Evolutionary conservation across 2,797 vertebrate species (phyloP).

Genomic region (Sebastes glaucus): DNA sequence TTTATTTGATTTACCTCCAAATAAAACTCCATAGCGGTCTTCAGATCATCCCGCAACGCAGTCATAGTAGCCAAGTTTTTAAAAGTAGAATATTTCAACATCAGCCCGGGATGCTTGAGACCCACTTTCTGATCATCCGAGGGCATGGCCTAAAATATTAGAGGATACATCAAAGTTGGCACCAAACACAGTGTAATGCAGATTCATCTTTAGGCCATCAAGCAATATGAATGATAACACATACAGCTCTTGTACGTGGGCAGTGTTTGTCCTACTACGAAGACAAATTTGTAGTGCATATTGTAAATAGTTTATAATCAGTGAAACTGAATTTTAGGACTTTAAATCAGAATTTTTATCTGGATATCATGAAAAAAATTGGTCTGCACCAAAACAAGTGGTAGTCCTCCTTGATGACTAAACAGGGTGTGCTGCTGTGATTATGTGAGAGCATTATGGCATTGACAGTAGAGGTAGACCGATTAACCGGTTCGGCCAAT

Average conservation of each 20-base stretch:
- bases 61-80: slow-evolving; percentile 96
- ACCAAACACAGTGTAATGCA: background rate
- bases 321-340: background rate
- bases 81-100: slow-evolving; percentile 98
- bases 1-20: slow-evolving; percentile 86
- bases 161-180: background rate
- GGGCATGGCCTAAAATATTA: slow-evolving; percentile 86
- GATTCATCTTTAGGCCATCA: background rate
- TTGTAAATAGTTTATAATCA: background rate
- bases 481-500: too few relatives aligned
- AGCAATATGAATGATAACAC: background rate
- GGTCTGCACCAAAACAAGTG: background rate
- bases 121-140: slow-evolving; percentile 94
- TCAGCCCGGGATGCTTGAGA: slow-evolving; percentile 94
- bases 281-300: background rate
- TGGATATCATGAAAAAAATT: background rate
- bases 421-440: background rate
- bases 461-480: too few relatives aligned
- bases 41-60: slow-evolving; percentile 88
- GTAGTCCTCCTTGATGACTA: background rate
- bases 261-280: background rate
- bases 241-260: background rate
- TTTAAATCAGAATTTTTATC: background rate
- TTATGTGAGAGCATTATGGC: background rate
- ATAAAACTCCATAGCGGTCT: slow-evolving; percentile 96